Evolutionary conservation across 1,140 invertebrate genomes (phyloP).

Genomic region (Centruroides vittatus): DNA sequence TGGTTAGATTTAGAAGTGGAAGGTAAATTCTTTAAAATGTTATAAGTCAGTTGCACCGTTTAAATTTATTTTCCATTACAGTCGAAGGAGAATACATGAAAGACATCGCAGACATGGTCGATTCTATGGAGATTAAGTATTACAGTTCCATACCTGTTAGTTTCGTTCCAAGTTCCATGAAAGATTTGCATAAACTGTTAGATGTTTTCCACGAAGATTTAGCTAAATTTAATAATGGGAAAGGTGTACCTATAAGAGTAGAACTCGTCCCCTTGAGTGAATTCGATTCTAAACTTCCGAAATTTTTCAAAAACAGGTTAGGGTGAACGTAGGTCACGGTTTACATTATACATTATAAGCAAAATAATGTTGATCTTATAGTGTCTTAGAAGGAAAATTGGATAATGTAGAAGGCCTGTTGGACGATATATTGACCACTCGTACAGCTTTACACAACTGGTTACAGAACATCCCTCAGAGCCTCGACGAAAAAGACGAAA

Average conservation of each 20-base stretch:
- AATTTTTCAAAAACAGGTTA: not conserved
- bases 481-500: slow-evolving; percentile 2
- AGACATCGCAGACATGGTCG: slow-evolving; percentile 1
- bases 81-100: slow-evolving; percentile 7
- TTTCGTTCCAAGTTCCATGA: slow-evolving; percentile 5
- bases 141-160: slow-evolving; percentile 10
- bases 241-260: slow-evolving; percentile 8
- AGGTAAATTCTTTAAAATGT: not conserved
- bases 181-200: not conserved
- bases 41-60: not conserved
- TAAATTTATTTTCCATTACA: not conserved
- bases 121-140: slow-evolving; percentile 8
- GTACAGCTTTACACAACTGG: slow-evolving; percentile 4
- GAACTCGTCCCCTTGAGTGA: slow-evolving; percentile 5
- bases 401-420: slow-evolving; percentile 6
- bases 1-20: slow-evolving; percentile 7
- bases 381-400: slow-evolving; percentile 3
- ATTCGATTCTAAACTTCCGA: not conserved
- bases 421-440: slow-evolving; percentile 8
- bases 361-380: not conserved
- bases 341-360: not conserved
- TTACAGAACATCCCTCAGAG: not conserved
- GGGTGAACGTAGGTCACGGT: no score
- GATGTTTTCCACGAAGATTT: slow-evolving; percentile 3
- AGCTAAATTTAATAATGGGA: slow-evolving; percentile 2